Conservation (phyloP, 1,140 invertebrate genomes). For the Neelides sp. region DNA sequence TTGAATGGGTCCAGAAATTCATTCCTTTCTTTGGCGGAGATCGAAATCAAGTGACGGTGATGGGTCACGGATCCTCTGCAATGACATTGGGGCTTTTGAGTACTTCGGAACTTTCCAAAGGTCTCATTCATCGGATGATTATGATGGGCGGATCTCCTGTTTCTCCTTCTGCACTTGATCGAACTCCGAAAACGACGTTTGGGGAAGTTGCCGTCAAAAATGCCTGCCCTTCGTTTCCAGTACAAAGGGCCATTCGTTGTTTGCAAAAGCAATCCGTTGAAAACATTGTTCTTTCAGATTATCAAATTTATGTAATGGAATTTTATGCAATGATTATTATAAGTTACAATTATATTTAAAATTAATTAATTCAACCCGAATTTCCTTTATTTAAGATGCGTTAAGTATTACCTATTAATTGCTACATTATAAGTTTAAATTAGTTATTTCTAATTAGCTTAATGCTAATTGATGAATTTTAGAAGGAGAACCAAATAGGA, state of each 20-base stretch:
- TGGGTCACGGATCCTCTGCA: constrained; percentile 86
- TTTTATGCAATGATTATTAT: not conserved
- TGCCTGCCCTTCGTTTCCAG: constrained; percentile 23
- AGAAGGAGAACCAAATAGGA: constrained; percentile 20
- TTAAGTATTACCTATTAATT: too few species aligned
- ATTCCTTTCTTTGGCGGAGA: constrained; percentile 81
- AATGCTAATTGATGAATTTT: too few species aligned
- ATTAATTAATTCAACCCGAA: not conserved
- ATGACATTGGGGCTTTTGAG: constrained; percentile 21
- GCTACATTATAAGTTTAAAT: not conserved
- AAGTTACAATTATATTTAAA: not conserved
- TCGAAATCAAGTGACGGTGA: constrained; percentile 70
- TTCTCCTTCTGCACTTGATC: constrained; percentile 82
- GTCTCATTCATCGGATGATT: constrained; percentile 71
- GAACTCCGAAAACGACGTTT: constrained; percentile 52
- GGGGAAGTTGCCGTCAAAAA: constrained; percentile 54
- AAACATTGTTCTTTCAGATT: constrained; percentile 13
- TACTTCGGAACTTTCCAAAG: constrained; percentile 18
- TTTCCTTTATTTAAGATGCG: too few species aligned
- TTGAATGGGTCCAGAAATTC: constrained; percentile 85
- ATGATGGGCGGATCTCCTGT: constrained; percentile 89
- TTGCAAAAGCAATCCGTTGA: constrained; percentile 16
- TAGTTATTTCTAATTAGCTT: not conserved
- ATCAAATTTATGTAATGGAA: constrained; percentile 10
- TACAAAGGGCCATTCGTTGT: constrained; percentile 19